These are phyloP conservation scores for Reinhardtius hippoglossoides DNA, from an alignment of 2,113 vertebrate species.

Conservation along the genomic window DNA sequence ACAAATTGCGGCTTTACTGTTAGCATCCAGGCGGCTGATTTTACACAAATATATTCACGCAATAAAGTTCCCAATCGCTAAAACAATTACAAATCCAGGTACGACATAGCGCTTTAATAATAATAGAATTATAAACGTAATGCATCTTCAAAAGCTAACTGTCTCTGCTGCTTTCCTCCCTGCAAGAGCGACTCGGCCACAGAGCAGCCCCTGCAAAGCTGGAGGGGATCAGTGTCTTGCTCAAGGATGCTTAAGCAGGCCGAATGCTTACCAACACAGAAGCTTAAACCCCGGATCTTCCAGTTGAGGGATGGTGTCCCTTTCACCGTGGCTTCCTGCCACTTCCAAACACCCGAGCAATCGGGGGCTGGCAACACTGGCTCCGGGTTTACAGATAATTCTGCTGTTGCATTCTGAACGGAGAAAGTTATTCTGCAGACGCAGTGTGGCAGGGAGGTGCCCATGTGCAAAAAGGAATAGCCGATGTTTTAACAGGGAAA, in stretches of 20 bases:
- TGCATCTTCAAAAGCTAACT: neutral
- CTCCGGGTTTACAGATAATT: constrained; percentile 38
- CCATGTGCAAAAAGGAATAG: neutral
- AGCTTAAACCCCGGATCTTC: constrained; percentile 59
- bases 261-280: constrained; percentile 48
- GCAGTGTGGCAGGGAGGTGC: neutral
- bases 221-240: constrained; percentile 61
- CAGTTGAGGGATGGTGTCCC: constrained; percentile 55
- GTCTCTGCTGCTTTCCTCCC: neutral
- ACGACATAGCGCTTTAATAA: neutral
- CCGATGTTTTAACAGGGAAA: neutral
- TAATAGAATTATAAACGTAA: neutral
- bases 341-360: constrained; percentile 45
- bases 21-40: constrained; percentile 20
- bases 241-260: constrained; percentile 61
- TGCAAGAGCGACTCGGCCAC: constrained; percentile 33
- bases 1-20: neutral
- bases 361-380: constrained; percentile 10
- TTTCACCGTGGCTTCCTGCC: constrained; percentile 55
- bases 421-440: neutral
- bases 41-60: neutral
- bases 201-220: constrained; percentile 27
- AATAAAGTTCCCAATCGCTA: constrained; percentile 10
- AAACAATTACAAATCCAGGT: neutral
- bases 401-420: constrained; percentile 9